phyloP scores from a whole-genome alignment of 2,797 vertebrate species.

The Tokudaia tokunoshimensis region DNA sequence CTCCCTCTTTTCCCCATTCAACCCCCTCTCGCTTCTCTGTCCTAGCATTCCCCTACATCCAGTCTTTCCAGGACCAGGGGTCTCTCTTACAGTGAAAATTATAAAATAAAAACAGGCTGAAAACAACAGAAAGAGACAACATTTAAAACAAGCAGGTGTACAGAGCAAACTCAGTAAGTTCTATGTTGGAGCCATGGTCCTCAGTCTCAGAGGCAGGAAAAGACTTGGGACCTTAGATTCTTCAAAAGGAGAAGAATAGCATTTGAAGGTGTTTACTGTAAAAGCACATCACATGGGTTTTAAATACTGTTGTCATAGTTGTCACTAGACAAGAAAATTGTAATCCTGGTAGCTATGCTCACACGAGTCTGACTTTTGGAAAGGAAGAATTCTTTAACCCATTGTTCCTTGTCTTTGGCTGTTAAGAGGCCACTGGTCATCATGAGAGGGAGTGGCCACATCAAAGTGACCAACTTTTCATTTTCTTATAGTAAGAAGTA shows the following conservation, averaged over 20 bases:
- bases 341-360: too few species aligned
- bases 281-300: neutral
- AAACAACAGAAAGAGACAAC: neutral
- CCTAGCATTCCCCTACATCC: too few species aligned
- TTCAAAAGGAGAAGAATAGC: neutral
- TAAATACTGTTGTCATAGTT: neutral
- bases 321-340: neutral
- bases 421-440: neutral
- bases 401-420: neutral
- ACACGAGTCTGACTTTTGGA: neutral
- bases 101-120: neutral
- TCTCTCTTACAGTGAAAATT: neutral
- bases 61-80: too few species aligned
- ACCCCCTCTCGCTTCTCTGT: too few species aligned
- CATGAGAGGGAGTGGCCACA: rapidly evolving
- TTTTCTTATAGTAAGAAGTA: neutral
- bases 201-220: neutral
- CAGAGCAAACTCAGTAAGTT: rapidly evolving
- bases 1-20: too few species aligned
- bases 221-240: neutral
- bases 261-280: neutral
- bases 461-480: neutral
- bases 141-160: neutral
- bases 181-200: rapidly evolving
- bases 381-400: neutral